phyloP scores from a whole-genome alignment of 1,140 invertebrate genomes.

The Frieseomelitta varia region DNA sequence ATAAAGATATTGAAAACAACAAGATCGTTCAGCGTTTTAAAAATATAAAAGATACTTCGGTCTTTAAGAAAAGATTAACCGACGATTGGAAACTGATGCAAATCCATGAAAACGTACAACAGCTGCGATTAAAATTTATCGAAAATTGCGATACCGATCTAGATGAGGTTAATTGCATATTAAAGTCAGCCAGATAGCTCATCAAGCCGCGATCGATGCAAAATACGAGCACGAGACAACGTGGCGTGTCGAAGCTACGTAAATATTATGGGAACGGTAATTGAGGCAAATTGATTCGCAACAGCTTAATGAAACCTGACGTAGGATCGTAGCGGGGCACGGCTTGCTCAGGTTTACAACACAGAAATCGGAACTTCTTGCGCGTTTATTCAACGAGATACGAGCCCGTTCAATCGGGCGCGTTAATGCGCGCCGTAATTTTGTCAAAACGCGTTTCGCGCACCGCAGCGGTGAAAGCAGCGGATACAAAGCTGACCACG shows the following conservation, averaged over 20 bases:
- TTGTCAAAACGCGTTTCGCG: constrained; percentile 33
- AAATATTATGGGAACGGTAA: neutral
- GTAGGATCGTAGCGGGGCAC: neutral
- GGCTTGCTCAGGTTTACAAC: neutral
- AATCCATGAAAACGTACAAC: neutral
- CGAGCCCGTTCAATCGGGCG: neutral
- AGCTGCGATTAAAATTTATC: neutral
- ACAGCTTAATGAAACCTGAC: neutral
- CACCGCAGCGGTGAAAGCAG: constrained; percentile 36
- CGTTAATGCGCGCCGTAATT: constrained; percentile 29
- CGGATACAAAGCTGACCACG: constrained; percentile 16
- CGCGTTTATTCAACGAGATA: neutral
- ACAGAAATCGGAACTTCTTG: neutral
- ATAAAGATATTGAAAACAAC: too few species aligned
- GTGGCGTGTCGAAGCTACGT: too few species aligned
- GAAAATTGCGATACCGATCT: neutral
- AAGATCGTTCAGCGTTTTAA: too few species aligned
- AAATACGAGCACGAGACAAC: neutral
- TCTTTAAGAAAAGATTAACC: neutral
- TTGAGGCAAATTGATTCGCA: neutral
- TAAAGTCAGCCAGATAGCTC: neutral
- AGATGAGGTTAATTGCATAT: neutral
- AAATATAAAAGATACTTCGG: neutral
- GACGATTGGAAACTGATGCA: neutral
- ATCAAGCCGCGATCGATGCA: neutral